phyloP scores from a whole-genome alignment of 2,113 vertebrate species.

The Forbesichthys agassizii region DNA sequence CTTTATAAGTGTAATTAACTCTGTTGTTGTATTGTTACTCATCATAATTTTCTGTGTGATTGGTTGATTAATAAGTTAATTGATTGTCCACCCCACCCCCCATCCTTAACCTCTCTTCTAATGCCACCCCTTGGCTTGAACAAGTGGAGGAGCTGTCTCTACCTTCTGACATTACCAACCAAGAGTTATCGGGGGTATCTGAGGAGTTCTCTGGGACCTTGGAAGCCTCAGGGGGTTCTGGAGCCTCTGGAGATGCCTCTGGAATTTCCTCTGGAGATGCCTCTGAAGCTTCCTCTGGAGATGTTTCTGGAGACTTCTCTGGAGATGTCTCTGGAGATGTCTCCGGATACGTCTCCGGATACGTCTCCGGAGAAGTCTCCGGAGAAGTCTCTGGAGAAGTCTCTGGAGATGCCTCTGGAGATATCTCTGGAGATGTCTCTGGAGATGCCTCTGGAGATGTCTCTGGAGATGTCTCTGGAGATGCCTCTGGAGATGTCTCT shows the following conservation, averaged over 20 bases:
- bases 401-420: no score
- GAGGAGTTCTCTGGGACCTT: conserved; percentile 63
- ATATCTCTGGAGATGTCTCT: not conserved
- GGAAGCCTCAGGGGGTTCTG: conserved; percentile 56
- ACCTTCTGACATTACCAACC: conserved; percentile 41
- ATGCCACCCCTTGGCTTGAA: conserved; percentile 69
- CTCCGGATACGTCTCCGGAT: no score
- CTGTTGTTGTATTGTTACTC: conserved; percentile 29
- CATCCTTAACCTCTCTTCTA: conserved; percentile 59
- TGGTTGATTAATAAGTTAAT: conserved; percentile 39
- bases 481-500: no score
- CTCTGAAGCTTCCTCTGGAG: conserved; percentile 40
- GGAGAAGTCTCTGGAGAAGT: no score
- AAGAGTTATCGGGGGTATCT: conserved; percentile 65
- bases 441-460: conserved; percentile 8
- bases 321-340: no score
- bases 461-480: conserved; percentile 44
- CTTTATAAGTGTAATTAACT: conserved; percentile 5
- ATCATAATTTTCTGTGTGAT: conserved; percentile 30
- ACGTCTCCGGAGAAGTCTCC: no score
- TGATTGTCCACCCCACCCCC: conserved; percentile 47
- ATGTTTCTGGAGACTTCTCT: conserved; percentile 12
- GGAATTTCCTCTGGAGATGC: not conserved
- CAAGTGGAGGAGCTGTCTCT: conserved; percentile 73
- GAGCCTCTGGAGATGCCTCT: conserved; percentile 43